Evolutionary conservation across 2,113 vertebrate species (phyloP).

Genomic region (Capricornis sumatraensis): DNA sequence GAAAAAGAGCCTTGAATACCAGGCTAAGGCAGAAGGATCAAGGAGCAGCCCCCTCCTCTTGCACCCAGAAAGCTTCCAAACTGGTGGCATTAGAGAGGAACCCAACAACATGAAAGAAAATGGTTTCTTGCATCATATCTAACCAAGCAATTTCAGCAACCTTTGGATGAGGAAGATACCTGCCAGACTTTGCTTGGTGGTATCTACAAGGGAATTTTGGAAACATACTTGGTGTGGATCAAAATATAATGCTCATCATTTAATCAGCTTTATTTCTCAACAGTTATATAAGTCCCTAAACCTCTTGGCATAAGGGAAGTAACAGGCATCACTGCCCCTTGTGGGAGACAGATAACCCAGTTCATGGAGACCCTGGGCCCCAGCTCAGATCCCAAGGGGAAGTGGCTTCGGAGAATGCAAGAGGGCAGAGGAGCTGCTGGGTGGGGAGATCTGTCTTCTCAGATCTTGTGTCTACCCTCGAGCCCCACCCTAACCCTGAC

Average conservation of each 20-base stretch:
- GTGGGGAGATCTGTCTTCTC: background rate
- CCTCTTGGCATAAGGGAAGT: background rate
- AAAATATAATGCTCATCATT: slow-evolving; percentile 56
- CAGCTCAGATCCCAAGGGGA: background rate
- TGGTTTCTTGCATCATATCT: background rate
- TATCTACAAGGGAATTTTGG: slow-evolving; percentile 40
- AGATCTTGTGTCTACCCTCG: background rate
- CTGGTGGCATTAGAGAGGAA: background rate
- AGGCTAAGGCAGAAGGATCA: background rate
- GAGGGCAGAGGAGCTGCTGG: background rate
- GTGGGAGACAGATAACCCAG: background rate
- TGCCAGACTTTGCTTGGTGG: background rate
- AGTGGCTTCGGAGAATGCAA: background rate
- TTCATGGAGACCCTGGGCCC: background rate
- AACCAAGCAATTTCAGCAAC: background rate
- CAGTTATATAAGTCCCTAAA: slow-evolving; percentile 49
- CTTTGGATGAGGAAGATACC: background rate
- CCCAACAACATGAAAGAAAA: background rate
- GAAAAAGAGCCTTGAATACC: background rate
- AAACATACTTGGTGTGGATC: slow-evolving; percentile 45
- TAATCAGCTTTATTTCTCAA: slow-evolving; percentile 62
- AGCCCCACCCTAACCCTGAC: background rate
- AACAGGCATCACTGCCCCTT: background rate
- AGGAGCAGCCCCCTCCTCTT: background rate
- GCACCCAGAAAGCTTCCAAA: background rate